Base-by-base conservation (phyloP, 2,888 invertebrate genomes). In the Polyommatus icarus region DNA sequence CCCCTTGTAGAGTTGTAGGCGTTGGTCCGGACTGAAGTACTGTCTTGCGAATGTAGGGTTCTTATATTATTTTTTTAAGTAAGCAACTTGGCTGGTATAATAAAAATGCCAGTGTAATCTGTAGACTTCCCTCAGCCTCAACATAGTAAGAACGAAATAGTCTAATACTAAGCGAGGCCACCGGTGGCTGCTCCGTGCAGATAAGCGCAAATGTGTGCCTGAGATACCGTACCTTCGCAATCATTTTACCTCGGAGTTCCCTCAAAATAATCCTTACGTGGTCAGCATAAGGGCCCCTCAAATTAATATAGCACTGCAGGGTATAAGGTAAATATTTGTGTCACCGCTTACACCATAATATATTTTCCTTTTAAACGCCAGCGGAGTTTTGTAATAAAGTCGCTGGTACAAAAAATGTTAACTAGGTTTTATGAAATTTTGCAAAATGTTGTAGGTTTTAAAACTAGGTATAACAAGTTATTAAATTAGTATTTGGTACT, bases 291-390 rank as follows among this genome's bases (percentile, higher is more conserved):
- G 54, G 18, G 12, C 54, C 18, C 54, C 0, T 54, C 18, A 54
- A 18, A 18, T 18, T 54, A 54, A 54, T 54, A 54, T 18, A 46
- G 18, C 54, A 18, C 54, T 54, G 54, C 54, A 54, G 54, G 54
- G 10, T 86, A 87, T 85, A 87, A 86, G 83, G 86, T 87, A 88
- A 91, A 91, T 89, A 90, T 91, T 90, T 89, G 87, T 61, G 67
- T 18, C 20, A 57, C 40, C 82, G 81, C 78, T 79, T 79, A 82
- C 71, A 75, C 50, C 18, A 75, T 29, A 24, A 15, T 54, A 75
- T 18, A 50, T 75, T 75, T 75, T 50, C 32, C 10, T 20, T 57
- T n/a, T 76, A 54, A 57, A 76, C 76, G 10, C 32, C 12, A 57
- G 12, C 32, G 4, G 3, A 67, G 15, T 32, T 67, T 67, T 32